phyloP scores from a whole-genome alignment of 1,140 invertebrate species.

The Campoletis sonorensis region DNA sequence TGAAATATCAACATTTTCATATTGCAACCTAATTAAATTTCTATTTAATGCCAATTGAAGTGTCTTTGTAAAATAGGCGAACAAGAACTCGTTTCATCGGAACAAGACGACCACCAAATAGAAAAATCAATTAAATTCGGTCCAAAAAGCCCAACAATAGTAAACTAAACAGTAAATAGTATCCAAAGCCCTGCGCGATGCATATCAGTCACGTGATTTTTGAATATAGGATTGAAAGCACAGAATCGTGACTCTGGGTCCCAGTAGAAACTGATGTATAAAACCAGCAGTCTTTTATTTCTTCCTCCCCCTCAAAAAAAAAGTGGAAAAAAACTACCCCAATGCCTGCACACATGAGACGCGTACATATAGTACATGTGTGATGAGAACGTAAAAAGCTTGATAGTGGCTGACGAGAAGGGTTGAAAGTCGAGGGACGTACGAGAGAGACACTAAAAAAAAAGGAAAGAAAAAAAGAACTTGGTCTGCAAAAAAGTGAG shows the following conservation, averaged over 20 bases:
- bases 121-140: no score
- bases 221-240: background rate
- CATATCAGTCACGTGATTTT: background rate
- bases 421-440: constrained; percentile 46
- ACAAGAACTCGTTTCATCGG: no score
- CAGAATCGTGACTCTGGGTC: background rate
- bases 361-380: background rate
- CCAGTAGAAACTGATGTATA: background rate
- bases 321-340: background rate
- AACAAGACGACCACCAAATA: no score
- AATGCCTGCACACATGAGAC: background rate
- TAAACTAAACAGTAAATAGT: no score
- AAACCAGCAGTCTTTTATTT: background rate
- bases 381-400: constrained; percentile 2
- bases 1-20: background rate
- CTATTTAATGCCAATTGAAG: background rate
- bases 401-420: constrained; percentile 28
- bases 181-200: no score
- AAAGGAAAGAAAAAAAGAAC: background rate
- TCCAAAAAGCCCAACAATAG: no score
- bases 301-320: background rate
- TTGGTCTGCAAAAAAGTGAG: constrained; percentile 1
- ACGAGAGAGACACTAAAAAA: constrained; percentile 26
- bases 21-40: background rate
- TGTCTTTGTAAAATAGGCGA: no score